Evolutionary conservation across 1,140 invertebrate genomes (phyloP).

Genomic region (Drosophila neocordata): DNA sequence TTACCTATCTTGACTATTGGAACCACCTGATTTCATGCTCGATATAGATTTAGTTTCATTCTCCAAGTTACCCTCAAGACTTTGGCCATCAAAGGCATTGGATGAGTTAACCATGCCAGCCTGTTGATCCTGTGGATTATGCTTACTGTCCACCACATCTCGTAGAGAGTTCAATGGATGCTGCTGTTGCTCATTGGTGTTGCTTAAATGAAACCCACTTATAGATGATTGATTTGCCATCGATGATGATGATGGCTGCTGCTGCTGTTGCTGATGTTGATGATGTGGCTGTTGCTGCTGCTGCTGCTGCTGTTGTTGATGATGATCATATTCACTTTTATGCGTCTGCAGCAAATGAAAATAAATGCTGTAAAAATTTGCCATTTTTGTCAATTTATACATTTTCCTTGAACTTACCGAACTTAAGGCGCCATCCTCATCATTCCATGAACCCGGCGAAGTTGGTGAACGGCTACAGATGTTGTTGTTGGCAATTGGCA

Average conservation of each 20-base stretch:
- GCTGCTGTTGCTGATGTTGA: neutral
- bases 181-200: slow-evolving; percentile 37
- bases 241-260: neutral
- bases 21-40: slow-evolving; percentile 87
- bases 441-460: slow-evolving; percentile 82
- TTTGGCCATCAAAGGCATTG: slow-evolving; percentile 64
- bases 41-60: slow-evolving; percentile 87
- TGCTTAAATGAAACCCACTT: slow-evolving; percentile 48
- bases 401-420: slow-evolving; percentile 58
- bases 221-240: slow-evolving; percentile 47
- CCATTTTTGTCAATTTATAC: neutral
- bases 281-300: neutral
- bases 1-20: slow-evolving; percentile 85
- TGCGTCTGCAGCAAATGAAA: slow-evolving; percentile 51
- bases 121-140: slow-evolving; percentile 43
- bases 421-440: slow-evolving; percentile 78
- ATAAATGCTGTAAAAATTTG: neutral
- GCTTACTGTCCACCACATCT: slow-evolving; percentile 69
- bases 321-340: slow-evolving; percentile 75
- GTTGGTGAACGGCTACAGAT: slow-evolving; percentile 76
- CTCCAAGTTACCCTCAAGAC: slow-evolving; percentile 87
- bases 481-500: slow-evolving; percentile 19
- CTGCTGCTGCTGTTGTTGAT: slow-evolving; percentile 39
- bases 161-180: slow-evolving; percentile 57
- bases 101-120: slow-evolving; percentile 6